Evolutionary conservation across 1,140 invertebrate genomes (phyloP).

Genomic region (Meloidogyne floridensis): DNA sequence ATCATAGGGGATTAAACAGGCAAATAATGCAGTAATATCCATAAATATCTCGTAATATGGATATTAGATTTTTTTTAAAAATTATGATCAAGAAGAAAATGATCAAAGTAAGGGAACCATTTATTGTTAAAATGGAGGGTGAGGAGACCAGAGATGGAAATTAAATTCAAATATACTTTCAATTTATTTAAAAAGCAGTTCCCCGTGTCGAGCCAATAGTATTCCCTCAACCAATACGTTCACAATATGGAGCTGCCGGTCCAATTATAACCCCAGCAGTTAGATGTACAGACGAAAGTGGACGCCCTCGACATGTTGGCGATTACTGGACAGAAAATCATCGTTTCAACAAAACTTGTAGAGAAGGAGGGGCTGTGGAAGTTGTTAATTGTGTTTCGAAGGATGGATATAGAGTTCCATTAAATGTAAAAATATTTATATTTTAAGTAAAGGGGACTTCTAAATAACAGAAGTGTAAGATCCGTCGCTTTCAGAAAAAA

Average conservation of each 20-base stretch:
- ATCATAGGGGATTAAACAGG: too few species aligned
- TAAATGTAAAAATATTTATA: conserved; percentile 41
- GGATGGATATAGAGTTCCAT: conserved; percentile 50
- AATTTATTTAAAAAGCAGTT: background rate
- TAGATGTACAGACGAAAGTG: conserved; percentile 36
- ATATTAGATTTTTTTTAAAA: too few species aligned
- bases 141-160: too few species aligned
- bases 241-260: conserved; percentile 1
- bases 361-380: conserved; percentile 46
- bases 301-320: conserved; percentile 25
- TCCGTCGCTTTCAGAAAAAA: too few species aligned
- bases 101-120: too few species aligned
- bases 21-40: too few species aligned
- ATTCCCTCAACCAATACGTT: background rate
- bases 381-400: conserved; percentile 56
- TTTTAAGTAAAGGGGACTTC: conserved; percentile 16
- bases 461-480: background rate
- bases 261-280: conserved; percentile 18
- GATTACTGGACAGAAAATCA: conserved; percentile 55
- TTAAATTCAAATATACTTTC: too few species aligned
- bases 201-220: conserved; percentile 13
- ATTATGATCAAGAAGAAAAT: too few species aligned
- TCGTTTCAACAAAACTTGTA: conserved; percentile 57
- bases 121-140: too few species aligned
- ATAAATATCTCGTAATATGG: too few species aligned